Evolutionary conservation across 2,797 vertebrate species (phyloP).

Genomic region (Falco naumanni): DNA sequence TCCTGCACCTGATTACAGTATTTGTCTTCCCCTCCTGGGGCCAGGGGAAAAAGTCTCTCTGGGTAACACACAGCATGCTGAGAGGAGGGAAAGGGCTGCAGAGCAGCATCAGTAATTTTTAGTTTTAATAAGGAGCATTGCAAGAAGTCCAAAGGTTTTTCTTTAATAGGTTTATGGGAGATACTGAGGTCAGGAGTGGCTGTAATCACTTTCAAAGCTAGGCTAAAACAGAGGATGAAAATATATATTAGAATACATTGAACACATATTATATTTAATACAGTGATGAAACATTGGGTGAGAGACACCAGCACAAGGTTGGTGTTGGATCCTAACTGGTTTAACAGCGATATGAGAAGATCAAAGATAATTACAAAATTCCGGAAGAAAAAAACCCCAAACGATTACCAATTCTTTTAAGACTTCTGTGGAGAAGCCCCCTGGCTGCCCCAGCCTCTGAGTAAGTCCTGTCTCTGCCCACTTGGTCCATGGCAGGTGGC

Average conservation of each 20-base stretch:
- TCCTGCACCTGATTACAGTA: background rate
- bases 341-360: background rate
- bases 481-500: accelerated
- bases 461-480: accelerated
- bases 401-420: too few species aligned
- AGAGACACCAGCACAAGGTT: background rate
- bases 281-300: background rate
- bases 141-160: background rate
- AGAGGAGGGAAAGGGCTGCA: background rate
- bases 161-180: background rate
- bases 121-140: background rate
- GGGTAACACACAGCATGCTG: accelerated
- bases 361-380: background rate
- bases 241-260: background rate
- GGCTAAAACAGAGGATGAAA: background rate
- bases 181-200: background rate
- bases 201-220: background rate
- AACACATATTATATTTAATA: too few species aligned
- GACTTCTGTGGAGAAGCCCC: accelerated
- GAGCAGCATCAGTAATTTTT: background rate
- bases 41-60: background rate
- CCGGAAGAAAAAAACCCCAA: background rate
- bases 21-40: background rate
- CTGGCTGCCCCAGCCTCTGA: background rate
- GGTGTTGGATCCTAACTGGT: background rate